phyloP scores from a whole-genome alignment of 2,797 vertebrate genomes.

The Chaetophractus vellerosus region DNA sequence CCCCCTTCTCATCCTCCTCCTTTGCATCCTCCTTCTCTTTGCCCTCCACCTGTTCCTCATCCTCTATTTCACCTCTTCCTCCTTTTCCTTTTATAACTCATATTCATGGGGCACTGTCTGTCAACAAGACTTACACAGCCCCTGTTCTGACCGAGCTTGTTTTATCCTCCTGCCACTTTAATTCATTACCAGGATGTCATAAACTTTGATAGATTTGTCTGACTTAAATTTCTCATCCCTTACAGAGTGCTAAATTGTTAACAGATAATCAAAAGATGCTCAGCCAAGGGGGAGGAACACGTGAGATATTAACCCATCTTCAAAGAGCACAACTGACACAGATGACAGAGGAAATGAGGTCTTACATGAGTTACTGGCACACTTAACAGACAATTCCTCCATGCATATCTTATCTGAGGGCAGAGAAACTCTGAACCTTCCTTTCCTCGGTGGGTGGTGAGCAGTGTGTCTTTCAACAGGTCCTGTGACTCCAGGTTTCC shows the following conservation, averaged over 20 bases:
- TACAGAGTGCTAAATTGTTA: neutral
- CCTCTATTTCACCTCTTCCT: neutral
- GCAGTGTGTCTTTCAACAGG: neutral
- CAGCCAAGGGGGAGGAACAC: neutral
- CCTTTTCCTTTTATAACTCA: neutral
- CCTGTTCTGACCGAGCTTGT: neutral
- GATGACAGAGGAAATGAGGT: neutral
- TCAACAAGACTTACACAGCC: neutral
- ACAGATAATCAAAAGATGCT: neutral
- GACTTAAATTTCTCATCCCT: neutral
- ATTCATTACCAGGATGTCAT: neutral
- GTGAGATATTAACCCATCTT: neutral
- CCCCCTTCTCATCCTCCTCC: neutral
- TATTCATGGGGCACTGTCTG: neutral
- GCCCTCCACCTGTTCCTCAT: too few relatives aligned
- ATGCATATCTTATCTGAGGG: neutral
- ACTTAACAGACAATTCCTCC: neutral
- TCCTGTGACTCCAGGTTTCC: neutral
- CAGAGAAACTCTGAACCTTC: neutral
- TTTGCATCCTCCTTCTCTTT: neutral
- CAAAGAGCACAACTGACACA: neutral
- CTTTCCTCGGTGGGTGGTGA: neutral
- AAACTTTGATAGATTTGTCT: neutral
- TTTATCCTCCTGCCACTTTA: neutral
- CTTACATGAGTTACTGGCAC: neutral